phyloP scores from a whole-genome alignment of 2,888 invertebrate genomes.

The Nomada hirtipes region DNA sequence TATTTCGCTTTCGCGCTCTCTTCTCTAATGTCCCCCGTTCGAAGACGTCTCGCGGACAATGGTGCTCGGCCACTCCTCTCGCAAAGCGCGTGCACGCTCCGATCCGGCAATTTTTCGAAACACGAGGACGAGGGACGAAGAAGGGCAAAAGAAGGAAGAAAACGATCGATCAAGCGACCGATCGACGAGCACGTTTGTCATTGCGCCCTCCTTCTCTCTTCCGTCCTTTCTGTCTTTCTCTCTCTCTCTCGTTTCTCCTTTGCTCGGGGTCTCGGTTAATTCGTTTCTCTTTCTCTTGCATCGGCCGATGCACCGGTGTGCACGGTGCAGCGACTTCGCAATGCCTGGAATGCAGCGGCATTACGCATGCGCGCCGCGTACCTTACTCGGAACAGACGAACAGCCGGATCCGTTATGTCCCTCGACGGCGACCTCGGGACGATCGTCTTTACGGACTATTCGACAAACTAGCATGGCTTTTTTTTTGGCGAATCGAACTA shows the following conservation, averaged over 20 bases:
- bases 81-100: background rate
- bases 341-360: slow-evolving; percentile 87
- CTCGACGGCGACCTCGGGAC: slow-evolving; percentile 77
- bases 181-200: slow-evolving; percentile 42
- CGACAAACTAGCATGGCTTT: slow-evolving; percentile 41
- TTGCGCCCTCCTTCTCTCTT: slow-evolving; percentile 19
- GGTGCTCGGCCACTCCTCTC: background rate
- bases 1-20: slow-evolving; percentile 74
- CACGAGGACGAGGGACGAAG: too few species aligned
- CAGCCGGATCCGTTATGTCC: slow-evolving; percentile 81
- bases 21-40: background rate
- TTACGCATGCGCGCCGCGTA: slow-evolving; percentile 87
- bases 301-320: slow-evolving; percentile 72
- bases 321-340: slow-evolving; percentile 76
- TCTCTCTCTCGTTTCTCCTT: slow-evolving; percentile 26
- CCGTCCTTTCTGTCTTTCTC: background rate
- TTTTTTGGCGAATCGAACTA: slow-evolving; percentile 28
- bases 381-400: slow-evolving; percentile 86
- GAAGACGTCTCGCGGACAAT: background rate
- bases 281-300: slow-evolving; percentile 60
- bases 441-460: slow-evolving; percentile 71
- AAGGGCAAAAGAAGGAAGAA: background rate
- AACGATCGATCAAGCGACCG: slow-evolving; percentile 30
- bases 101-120: background rate
- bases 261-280: slow-evolving; percentile 44